Conservation (phyloP, 2,797 vertebrate species). For the Characodon lateralis region DNA sequence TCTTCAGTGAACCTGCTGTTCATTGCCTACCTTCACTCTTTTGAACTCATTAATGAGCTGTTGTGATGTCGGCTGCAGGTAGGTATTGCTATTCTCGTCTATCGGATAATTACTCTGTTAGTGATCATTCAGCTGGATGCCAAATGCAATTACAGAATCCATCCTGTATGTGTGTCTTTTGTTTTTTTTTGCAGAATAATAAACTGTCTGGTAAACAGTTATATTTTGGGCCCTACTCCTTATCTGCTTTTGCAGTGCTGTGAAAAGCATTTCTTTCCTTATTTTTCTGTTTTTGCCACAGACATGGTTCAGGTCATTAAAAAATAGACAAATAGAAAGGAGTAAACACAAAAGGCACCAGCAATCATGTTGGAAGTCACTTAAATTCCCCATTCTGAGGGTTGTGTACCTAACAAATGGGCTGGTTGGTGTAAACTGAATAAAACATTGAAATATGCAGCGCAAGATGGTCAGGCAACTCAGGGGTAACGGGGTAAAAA, state of each 20-base stretch:
- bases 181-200: background rate
- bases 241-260: background rate
- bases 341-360: background rate
- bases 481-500: too few species aligned
- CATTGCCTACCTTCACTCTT: background rate
- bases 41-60: slow-evolving; percentile 12
- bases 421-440: background rate
- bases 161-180: background rate
- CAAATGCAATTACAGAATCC: slow-evolving; percentile 8
- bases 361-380: background rate
- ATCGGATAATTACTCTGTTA: slow-evolving; percentile 13
- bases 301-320: background rate
- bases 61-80: slow-evolving; percentile 3
- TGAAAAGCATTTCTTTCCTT: background rate
- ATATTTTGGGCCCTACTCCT: background rate
- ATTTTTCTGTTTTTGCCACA: background rate
- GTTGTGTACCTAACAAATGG: background rate
- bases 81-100: slow-evolving; percentile 3
- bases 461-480: background rate
- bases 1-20: slow-evolving; percentile 7
- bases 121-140: slow-evolving; percentile 3
- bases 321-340: too few species aligned
- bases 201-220: background rate
- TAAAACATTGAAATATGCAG: background rate
- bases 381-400: background rate